Evolutionary conservation across 64 coral and sea anemone species (phyloP).

Genomic region (Stichodactyla helianthus): DNA sequence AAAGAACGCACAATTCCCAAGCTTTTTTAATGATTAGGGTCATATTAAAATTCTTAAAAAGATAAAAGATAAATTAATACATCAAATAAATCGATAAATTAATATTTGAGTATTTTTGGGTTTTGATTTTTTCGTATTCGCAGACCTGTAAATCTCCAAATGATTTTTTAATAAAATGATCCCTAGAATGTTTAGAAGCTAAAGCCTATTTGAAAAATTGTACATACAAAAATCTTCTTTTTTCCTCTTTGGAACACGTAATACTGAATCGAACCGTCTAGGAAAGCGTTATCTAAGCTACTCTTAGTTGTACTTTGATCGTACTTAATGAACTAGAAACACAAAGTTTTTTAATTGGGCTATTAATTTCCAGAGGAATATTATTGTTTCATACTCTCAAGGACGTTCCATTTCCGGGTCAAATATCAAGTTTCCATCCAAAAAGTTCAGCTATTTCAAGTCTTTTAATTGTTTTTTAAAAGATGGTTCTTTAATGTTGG

Average conservation of each 20-base stretch:
- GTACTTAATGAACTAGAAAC: neutral
- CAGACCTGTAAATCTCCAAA: no score
- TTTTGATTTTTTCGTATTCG: no score
- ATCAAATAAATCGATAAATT: no score
- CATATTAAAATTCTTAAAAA: no score
- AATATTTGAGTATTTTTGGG: no score
- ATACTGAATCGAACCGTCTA: neutral
- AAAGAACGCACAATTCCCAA: no score
- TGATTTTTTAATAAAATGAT: no score
- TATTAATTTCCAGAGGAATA: neutral
- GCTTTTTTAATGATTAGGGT: no score
- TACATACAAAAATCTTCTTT: neutral
- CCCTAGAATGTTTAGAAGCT: no score
- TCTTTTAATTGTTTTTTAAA: constrained; percentile 9
- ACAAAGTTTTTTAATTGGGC: neutral
- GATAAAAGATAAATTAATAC: no score
- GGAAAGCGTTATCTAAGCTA: neutral
- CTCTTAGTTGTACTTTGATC: neutral
- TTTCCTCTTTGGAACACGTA: neutral
- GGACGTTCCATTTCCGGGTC: constrained; percentile 13
- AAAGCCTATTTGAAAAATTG: no score
- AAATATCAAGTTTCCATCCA: neutral
- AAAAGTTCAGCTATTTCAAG: constrained; percentile 4
- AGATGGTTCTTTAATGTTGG: constrained; percentile 12
- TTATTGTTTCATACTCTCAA: neutral